Evolutionary conservation across 1,140 invertebrate species (phyloP).

Genomic region (Drosophila ercepeae): DNA sequence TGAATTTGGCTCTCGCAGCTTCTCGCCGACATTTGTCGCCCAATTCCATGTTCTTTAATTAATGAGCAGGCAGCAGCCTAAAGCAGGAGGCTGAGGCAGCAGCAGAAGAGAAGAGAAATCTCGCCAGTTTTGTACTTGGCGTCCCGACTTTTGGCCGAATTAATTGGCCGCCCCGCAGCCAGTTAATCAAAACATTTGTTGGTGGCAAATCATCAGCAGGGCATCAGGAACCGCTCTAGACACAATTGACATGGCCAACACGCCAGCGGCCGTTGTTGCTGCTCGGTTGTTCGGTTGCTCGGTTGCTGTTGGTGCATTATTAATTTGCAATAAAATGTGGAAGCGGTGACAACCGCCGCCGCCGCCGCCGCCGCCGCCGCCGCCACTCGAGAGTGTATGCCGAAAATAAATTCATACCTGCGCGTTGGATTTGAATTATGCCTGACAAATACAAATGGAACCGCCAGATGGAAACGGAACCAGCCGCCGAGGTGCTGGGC

Average conservation of each 20-base stretch:
- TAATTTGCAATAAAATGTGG: slow-evolving; percentile 82
- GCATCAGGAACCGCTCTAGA: slow-evolving; percentile 46
- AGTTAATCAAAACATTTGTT: slow-evolving; percentile 81
- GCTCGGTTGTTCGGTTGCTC: too few species aligned
- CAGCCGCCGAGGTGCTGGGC: slow-evolving; percentile 5
- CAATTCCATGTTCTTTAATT: slow-evolving; percentile 79
- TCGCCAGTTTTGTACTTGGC: slow-evolving; percentile 62
- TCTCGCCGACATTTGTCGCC: slow-evolving; percentile 52
- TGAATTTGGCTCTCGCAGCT: slow-evolving; percentile 58
- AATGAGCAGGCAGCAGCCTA: slow-evolving; percentile 55
- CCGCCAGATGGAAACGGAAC: slow-evolving; percentile 62
- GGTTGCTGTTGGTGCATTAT: slow-evolving; percentile 74
- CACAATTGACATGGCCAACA: slow-evolving; percentile 72
- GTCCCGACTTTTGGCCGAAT: slow-evolving; percentile 41
- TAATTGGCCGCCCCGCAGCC: slow-evolving; percentile 73
- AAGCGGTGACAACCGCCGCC: slow-evolving; percentile 51
- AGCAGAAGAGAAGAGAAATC: slow-evolving; percentile 57
- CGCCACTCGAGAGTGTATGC: slow-evolving; percentile 19
- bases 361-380: slow-evolving; percentile 42
- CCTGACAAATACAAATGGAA: slow-evolving; percentile 81
- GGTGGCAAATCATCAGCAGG: slow-evolving; percentile 59
- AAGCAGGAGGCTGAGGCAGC: slow-evolving; percentile 15
- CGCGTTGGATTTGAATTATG: slow-evolving; percentile 73
- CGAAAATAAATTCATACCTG: slow-evolving; percentile 75
- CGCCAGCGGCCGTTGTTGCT: too few species aligned